Conservation (phyloP, 2,888 invertebrate species). For the Sesia apiformis region DNA sequence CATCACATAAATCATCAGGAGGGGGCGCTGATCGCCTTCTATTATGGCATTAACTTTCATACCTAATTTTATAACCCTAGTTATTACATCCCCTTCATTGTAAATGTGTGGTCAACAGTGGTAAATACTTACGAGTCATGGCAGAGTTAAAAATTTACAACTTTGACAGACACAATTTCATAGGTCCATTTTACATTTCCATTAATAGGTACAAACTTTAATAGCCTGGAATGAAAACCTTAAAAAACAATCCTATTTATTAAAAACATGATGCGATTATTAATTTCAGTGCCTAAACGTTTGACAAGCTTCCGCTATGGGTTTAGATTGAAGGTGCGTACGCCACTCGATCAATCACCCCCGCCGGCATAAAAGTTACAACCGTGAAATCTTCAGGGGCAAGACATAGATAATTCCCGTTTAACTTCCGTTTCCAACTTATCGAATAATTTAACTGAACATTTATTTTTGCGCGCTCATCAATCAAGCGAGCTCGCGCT, state of each 20-base stretch:
- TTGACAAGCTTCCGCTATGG: too few relatives aligned
- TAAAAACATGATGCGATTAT: too few relatives aligned
- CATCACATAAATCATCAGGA: conserved; percentile 56
- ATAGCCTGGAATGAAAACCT: too few relatives aligned
- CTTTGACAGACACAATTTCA: too few relatives aligned
- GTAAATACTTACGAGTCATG: too few relatives aligned
- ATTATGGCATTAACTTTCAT: conserved; percentile 70
- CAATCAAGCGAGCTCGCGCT: conserved; percentile 72
- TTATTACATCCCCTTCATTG: conserved; percentile 23
- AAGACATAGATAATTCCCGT: conserved; percentile 76
- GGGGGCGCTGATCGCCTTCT: conserved; percentile 64
- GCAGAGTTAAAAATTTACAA: too few relatives aligned
- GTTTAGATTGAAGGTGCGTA: conserved; percentile 5
- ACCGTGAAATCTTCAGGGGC: conserved; percentile 68
- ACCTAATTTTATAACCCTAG: conserved; percentile 55
- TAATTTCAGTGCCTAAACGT: too few relatives aligned
- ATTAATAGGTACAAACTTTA: too few relatives aligned
- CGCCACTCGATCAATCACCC: conserved; percentile 63
- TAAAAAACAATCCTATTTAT: too few relatives aligned
- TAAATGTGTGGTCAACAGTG: conserved; percentile 27
- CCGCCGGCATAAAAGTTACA: conserved; percentile 60
- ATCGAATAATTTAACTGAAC: conserved; percentile 77
- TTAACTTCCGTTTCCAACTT: conserved; percentile 76
- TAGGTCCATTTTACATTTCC: too few relatives aligned
- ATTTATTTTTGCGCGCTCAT: conserved; percentile 77